Base-by-base conservation (phyloP, 2,888 invertebrate species). In the Drosophila subsilvestris region DNA sequence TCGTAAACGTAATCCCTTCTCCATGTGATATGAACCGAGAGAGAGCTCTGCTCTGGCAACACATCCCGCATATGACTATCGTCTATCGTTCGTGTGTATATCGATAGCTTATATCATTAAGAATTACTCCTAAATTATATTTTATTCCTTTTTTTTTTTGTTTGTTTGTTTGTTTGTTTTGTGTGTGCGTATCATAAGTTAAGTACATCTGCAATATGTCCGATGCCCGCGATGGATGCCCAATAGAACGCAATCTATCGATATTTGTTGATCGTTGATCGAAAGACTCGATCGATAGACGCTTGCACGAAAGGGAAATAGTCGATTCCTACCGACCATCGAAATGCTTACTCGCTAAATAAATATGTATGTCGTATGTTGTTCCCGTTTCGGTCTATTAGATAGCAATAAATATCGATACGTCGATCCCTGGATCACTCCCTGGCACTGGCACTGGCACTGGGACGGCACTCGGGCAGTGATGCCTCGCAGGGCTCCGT, bases 401-500 rank as follows among this genome's bases (percentile, higher is more conserved):
- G 42, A 59, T 44, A 14, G 50, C 29, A 42, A 56, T 58, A 22
- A 50, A 69, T 68, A 63, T 25, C 12, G 8, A 8, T 17, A 8
- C 17, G 8, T 10, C 18, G 32, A n/a, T 27, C 18, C 9, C 4
- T 10, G 18, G 48, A 29, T 78, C 76, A 80, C 42, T 79, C 78
- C 56, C 79, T 82, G 4, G 44, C 17, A 55, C 79, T 83, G n/a
- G n/a, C 78, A 55, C 79, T 82, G 4, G 44, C 17, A 55, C 79
- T 84, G 5, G 42, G 18, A 42, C 84, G 80, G 76, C 92, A 92
- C 48, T 80, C 82, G 56, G 92, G 92, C 66, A 92, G 75, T 53
- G 88, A 68, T n/a, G 83, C 93, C 42, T 86, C 90, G 90, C 97
- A 97, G 42, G 93, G 93, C 78, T 95, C 95, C 14, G 93, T 93